Conservation (phyloP, 2,888 invertebrate species). For the Unio pictorum region DNA sequence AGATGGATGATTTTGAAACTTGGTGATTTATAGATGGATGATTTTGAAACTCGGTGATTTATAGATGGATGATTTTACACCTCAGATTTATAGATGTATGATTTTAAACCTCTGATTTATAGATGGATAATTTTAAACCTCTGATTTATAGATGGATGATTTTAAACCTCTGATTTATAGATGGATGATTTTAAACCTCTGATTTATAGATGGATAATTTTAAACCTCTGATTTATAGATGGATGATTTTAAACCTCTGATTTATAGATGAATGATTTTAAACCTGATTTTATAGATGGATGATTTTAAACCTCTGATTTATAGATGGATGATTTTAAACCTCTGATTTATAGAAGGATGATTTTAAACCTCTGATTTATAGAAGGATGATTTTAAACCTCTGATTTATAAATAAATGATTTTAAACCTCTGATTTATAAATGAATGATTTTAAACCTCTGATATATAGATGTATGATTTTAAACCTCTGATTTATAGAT, state of each 20-base stretch:
- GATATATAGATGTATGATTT: too few species aligned
- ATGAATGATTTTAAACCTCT: slow-evolving; percentile 73
- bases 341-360: slow-evolving; percentile 71
- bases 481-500: too few species aligned
- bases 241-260: not conserved
- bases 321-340: slow-evolving; percentile 74
- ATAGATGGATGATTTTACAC: too few species aligned
- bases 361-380: slow-evolving; percentile 67
- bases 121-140: too few species aligned
- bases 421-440: slow-evolving; percentile 31
- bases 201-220: too few species aligned
- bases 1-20: slow-evolving; percentile 74
- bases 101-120: too few species aligned
- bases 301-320: slow-evolving; percentile 73
- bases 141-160: too few species aligned
- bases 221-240: too few species aligned
- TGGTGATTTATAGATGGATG: slow-evolving; percentile 71
- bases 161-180: too few species aligned
- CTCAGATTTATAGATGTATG: too few species aligned
- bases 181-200: too few species aligned
- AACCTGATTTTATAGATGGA: slow-evolving; percentile 61
- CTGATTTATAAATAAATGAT: slow-evolving; percentile 75
- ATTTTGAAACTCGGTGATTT: slow-evolving; percentile 66
- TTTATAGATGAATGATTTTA: slow-evolving; percentile 76
- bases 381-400: slow-evolving; percentile 74